Evolutionary conservation across 1,140 invertebrate species (phyloP).

Genomic region (Sarcophaga bullata): DNA sequence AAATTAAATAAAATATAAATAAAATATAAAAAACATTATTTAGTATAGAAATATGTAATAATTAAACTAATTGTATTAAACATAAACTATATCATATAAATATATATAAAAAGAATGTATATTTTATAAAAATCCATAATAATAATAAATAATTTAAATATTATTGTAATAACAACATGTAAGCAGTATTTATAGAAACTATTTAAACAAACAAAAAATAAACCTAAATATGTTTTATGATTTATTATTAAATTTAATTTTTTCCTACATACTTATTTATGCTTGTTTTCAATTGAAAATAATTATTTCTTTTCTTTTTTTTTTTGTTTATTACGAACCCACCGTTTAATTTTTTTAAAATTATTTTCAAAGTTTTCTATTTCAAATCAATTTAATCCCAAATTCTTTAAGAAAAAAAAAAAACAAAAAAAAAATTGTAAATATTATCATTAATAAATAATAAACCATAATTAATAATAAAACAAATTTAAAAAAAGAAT

Average conservation of each 20-base stretch:
- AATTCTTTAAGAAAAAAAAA: constrained; percentile 4
- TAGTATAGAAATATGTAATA: background rate
- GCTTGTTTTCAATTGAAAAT: background rate
- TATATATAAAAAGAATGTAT: background rate
- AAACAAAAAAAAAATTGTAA: constrained; percentile 13
- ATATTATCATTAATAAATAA: background rate
- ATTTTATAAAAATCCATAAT: background rate
- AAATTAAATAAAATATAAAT: background rate
- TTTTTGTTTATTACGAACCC: background rate
- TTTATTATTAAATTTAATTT: background rate
- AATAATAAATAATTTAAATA: background rate
- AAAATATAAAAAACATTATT: background rate
- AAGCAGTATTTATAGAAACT: constrained; percentile 38
- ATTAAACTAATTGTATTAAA: background rate
- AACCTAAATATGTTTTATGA: background rate
- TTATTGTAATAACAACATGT: background rate
- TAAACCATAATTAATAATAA: constrained; percentile 28
- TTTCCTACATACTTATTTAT: background rate
- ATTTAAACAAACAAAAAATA: constrained; percentile 7
- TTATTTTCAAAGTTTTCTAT: background rate
- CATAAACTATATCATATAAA: background rate
- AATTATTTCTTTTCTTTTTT: background rate
- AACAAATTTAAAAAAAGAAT: constrained; percentile 37
- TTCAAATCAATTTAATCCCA: background rate
- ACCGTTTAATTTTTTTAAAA: constrained; percentile 15